Percentiles rank a stretch among this genome's conserved stretches.
phyloP scores from a whole-genome alignment of 2,888 invertebrate species.

The Ennomos quercinarius region DNA sequence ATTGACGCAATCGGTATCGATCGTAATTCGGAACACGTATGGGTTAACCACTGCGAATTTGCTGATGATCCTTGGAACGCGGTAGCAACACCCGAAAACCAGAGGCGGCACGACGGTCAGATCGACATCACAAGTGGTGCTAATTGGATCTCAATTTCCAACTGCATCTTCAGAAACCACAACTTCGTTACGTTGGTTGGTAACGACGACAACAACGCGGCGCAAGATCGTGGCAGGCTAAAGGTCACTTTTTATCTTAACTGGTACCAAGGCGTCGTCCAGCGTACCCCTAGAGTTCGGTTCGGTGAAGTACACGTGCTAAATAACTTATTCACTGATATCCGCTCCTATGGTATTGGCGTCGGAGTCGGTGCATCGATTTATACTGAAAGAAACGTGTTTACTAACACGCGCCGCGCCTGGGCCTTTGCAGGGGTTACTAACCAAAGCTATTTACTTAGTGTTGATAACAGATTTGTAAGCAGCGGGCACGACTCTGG shows the following conservation, averaged over 20 bases:
- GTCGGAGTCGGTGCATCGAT: constrained; percentile 20
- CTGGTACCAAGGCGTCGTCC: constrained; percentile 31
- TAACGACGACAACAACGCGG: constrained; percentile 22
- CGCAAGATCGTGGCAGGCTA: constrained; percentile 24
- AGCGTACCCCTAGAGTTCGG: constrained; percentile 36
- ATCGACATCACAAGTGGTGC: too few relatives aligned
- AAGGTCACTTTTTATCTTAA: constrained; percentile 26
- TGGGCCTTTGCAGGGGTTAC: constrained; percentile 11
- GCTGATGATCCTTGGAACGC: too few relatives aligned
- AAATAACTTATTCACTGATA: constrained; percentile 36
- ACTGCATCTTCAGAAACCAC: too few relatives aligned
- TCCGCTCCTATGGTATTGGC: constrained; percentile 25
- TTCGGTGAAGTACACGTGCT: constrained; percentile 35
- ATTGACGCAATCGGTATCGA: too few relatives aligned
- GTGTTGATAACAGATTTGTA: not conserved
- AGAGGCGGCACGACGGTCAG: too few relatives aligned
- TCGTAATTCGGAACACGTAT: too few relatives aligned
- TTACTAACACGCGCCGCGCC: constrained; percentile 21
- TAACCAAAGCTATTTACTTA: not conserved
- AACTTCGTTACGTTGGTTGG: constrained; percentile 20
- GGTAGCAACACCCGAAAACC: too few relatives aligned
- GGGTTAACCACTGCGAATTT: too few relatives aligned
- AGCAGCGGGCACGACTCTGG: constrained; percentile 14
- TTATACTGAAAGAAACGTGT: constrained; percentile 31
- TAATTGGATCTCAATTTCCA: too few relatives aligned